phyloP scores from a whole-genome alignment of 2,113 vertebrate species.

The Uropsilus gracilis region DNA sequence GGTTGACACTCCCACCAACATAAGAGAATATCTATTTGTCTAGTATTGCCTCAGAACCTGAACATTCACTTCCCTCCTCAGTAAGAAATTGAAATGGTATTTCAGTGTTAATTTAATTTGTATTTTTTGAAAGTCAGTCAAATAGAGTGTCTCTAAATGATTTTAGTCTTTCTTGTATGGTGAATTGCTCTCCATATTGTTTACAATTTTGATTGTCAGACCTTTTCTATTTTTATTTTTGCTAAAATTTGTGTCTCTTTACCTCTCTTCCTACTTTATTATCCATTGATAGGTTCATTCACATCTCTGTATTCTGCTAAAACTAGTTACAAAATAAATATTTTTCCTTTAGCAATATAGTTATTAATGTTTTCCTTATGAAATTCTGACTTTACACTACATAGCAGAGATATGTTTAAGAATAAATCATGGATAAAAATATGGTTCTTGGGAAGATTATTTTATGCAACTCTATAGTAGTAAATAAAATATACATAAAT shows the following conservation, averaged over 20 bases:
- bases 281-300: not conserved
- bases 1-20: not conserved
- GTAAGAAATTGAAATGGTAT: not conserved
- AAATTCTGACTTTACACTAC: not conserved
- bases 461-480: not conserved
- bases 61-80: not conserved
- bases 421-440: not conserved
- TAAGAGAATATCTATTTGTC: not conserved
- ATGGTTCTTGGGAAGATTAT: not conserved
- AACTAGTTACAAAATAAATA: not conserved
- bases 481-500: not conserved
- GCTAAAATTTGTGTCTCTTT: not conserved
- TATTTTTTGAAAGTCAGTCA: slow-evolving; percentile 22
- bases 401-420: not conserved
- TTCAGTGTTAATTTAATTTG: not conserved
- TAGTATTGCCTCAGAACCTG: not conserved
- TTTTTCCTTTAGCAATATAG: not conserved
- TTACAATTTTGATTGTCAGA: not conserved
- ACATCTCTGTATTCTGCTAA: not conserved
- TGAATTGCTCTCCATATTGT: not conserved
- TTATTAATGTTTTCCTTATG: not conserved
- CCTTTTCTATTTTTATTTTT: not conserved
- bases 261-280: not conserved
- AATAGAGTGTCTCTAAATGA: not conserved
- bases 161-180: not conserved